Percentiles rank a stretch among this genome's conserved stretches.
These are phyloP conservation scores for Notarius quadriscutis DNA, from an alignment of 2,113 vertebrate genomes.

Conservation along the genomic window DNA sequence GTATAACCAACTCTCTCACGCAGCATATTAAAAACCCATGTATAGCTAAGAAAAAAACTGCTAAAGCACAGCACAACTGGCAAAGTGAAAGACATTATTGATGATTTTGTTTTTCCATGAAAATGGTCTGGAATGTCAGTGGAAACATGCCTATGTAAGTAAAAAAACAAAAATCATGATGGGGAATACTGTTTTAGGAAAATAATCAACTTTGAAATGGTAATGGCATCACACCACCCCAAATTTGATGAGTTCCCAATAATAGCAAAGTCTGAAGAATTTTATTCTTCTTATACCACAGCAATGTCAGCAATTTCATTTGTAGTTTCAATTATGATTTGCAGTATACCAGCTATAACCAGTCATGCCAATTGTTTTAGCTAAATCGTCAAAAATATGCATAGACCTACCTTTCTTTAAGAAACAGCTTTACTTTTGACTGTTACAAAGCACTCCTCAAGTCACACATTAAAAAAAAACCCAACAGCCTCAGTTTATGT, in stretches of 20 bases:
- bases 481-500: neutral
- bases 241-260: neutral
- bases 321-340: neutral
- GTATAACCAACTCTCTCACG: neutral
- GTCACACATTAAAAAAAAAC: neutral
- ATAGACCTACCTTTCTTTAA: neutral
- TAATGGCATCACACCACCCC: neutral
- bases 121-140: neutral
- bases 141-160: neutral
- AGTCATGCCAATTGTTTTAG: neutral
- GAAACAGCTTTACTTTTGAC: no score
- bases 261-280: no score
- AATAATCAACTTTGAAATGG: neutral
- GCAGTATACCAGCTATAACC: neutral
- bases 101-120: neutral
- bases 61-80: neutral
- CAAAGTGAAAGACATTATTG: neutral
- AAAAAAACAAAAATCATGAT: neutral
- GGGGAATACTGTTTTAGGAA: neutral
- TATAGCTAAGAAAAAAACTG: neutral
- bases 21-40: neutral
- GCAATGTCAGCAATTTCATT: neutral
- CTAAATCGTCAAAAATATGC: neutral
- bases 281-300: neutral
- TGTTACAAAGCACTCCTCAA: no score